Conservation (phyloP, 1,140 invertebrate species). For the Papilio machaon region DNA sequence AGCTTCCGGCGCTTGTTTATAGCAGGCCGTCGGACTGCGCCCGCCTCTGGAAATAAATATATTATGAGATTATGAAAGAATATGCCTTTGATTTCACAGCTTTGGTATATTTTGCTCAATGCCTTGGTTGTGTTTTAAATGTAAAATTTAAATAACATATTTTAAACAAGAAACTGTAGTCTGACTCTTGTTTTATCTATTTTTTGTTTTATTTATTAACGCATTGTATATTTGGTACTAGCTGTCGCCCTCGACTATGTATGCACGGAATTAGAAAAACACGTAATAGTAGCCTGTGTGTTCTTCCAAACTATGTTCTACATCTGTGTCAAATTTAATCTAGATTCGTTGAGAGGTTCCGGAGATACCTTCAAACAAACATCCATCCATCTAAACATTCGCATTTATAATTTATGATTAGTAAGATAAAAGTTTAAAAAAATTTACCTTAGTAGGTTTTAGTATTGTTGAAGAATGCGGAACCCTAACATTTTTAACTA, state of each 20-base stretch:
- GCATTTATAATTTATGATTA: too few relatives aligned
- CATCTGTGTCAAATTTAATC: too few relatives aligned
- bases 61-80: slow-evolving; percentile 11
- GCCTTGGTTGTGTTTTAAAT: neutral
- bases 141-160: too few relatives aligned
- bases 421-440: neutral
- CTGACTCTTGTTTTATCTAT: neutral
- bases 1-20: slow-evolving; percentile 33
- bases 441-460: neutral
- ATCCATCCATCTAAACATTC: too few relatives aligned
- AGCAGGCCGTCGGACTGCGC: slow-evolving; percentile 1
- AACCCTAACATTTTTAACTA: slow-evolving; percentile 10
- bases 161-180: too few relatives aligned
- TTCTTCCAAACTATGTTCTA: too few relatives aligned
- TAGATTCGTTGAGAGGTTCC: too few relatives aligned
- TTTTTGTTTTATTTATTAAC: too few relatives aligned
- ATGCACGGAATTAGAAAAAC: too few relatives aligned
- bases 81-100: neutral
- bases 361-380: too few relatives aligned
- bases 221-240: neutral
- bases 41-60: slow-evolving; percentile 3
- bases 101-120: neutral
- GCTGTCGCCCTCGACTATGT: too few relatives aligned
- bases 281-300: too few relatives aligned
- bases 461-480: neutral